phyloP scores from a whole-genome alignment of 2,888 invertebrate species.

The Neoscelio sp. region DNA sequence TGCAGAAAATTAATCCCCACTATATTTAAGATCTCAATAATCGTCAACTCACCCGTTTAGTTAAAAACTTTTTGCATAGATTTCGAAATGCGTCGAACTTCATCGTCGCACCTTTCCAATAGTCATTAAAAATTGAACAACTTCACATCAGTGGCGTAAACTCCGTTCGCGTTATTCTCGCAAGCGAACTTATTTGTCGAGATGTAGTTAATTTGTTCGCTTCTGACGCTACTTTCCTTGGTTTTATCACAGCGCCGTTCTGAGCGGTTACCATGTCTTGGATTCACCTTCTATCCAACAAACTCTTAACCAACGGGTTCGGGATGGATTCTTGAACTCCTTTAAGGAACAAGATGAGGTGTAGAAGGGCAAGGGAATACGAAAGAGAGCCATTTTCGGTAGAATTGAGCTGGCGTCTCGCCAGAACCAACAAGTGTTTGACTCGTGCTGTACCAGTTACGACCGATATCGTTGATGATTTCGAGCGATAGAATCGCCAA shows the following conservation, averaged over 20 bases:
- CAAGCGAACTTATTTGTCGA: constrained; percentile 9
- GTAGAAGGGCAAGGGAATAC: constrained; percentile 7
- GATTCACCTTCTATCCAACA: constrained; percentile 44
- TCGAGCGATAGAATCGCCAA: constrained; percentile 49
- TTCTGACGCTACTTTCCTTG: constrained; percentile 19
- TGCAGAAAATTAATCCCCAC: constrained; percentile 4
- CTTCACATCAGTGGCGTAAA: constrained; percentile 3
- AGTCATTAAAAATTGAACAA: constrained; percentile 37
- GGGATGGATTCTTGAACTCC: constrained; percentile 30
- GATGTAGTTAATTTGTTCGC: constrained; percentile 23
- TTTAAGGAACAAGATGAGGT: constrained; percentile 9
- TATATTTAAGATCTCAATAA: constrained; percentile 1
- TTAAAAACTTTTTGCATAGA: constrained; percentile 15
- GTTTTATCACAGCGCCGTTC: constrained; percentile 15
- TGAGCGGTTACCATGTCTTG: constrained; percentile 44
- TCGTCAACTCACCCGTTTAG: constrained; percentile 6
- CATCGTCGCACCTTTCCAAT: constrained; percentile 27
- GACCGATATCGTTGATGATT: constrained; percentile 64
- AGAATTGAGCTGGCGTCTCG: constrained; percentile 69
- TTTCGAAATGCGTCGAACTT: constrained; percentile 14
- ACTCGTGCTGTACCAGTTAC: constrained; percentile 71
- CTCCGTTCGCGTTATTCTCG: constrained; percentile 11
- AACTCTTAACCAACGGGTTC: constrained; percentile 34
- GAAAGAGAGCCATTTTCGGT: constrained; percentile 51
- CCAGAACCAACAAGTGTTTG: constrained; percentile 81